These are phyloP conservation scores for Eonycteris spelaea DNA, from an alignment of 2,113 vertebrate species.

Conservation along the genomic window DNA sequence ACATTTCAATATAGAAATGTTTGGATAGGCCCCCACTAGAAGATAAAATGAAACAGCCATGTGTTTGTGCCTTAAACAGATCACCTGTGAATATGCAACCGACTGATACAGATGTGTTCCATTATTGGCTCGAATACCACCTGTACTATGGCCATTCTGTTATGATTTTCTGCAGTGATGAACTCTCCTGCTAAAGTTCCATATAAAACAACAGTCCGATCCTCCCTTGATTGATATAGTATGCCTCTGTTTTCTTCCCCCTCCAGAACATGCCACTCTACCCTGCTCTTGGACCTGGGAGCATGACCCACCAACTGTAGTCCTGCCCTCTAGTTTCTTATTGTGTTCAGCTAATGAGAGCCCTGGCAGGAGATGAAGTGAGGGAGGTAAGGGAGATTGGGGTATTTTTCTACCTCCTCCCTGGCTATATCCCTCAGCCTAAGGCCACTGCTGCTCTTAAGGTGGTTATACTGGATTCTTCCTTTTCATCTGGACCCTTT, in stretches of 20 bases:
- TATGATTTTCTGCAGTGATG: not conserved
- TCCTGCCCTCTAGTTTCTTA: not conserved
- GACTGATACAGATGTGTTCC: not conserved
- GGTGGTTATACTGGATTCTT: not conserved
- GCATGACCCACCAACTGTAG: not conserved
- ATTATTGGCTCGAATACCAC: not conserved
- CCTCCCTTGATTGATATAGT: not conserved
- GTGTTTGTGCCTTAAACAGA: not conserved
- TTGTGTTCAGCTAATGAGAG: not conserved
- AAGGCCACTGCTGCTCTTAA: not conserved
- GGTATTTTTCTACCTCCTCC: not conserved
- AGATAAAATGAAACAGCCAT: not conserved
- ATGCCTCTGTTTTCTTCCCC: not conserved
- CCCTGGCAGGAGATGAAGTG: not conserved
- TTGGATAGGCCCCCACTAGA: not conserved
- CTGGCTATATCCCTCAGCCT: not conserved
- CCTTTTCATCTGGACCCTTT: not conserved
- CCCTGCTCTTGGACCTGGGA: not conserved
- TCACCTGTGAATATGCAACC: not conserved
- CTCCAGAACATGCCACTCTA: not conserved
- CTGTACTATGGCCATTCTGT: not conserved
- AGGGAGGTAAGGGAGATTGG: not conserved
- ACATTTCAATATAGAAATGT: not conserved
- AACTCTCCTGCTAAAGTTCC: not conserved
- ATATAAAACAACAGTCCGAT: not conserved